Percentiles rank a stretch among this genome's conserved stretches.
These are phyloP conservation scores for Enhydra lutris DNA, from an alignment of 2,113 vertebrate genomes.

Conservation along the genomic window DNA sequence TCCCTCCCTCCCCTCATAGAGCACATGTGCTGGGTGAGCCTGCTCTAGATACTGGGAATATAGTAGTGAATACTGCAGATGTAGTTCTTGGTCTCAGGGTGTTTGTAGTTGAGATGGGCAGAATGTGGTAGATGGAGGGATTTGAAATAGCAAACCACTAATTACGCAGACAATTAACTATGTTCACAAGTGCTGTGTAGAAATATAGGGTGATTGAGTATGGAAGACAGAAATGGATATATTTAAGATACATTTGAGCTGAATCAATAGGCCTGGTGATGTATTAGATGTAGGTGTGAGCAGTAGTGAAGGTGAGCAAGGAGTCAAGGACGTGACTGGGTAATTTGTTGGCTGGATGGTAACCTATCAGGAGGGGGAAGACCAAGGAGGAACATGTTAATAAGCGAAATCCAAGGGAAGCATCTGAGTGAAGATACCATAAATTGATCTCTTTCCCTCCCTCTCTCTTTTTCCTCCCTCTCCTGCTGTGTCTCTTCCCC, in stretches of 20 bases:
- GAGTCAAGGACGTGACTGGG: not conserved
- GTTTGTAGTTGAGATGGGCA: not conserved
- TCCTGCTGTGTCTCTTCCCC: not conserved
- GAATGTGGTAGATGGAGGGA: not conserved
- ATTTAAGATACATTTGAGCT: not conserved
- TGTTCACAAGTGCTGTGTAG: not conserved
- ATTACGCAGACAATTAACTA: not conserved
- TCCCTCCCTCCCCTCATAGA: not conserved
- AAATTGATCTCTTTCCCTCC: not conserved
- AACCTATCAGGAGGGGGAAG: not conserved
- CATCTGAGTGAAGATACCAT: not conserved
- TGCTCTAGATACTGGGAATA: not conserved
- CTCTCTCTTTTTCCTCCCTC: not conserved
- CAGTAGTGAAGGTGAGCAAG: not conserved
- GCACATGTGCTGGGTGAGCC: not conserved
- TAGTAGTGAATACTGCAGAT: not conserved
- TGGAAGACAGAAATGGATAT: not conserved
- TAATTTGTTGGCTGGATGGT: not conserved
- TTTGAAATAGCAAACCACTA: not conserved
- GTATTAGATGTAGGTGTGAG: not conserved
- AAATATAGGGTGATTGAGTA: not conserved
- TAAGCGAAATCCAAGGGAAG: not conserved
- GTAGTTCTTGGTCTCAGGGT: not conserved
- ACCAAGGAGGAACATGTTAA: not conserved
- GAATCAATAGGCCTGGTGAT: not conserved